Evolutionary conservation across 2,888 invertebrate species (phyloP).

Genomic region (Tiliacea citrago): DNA sequence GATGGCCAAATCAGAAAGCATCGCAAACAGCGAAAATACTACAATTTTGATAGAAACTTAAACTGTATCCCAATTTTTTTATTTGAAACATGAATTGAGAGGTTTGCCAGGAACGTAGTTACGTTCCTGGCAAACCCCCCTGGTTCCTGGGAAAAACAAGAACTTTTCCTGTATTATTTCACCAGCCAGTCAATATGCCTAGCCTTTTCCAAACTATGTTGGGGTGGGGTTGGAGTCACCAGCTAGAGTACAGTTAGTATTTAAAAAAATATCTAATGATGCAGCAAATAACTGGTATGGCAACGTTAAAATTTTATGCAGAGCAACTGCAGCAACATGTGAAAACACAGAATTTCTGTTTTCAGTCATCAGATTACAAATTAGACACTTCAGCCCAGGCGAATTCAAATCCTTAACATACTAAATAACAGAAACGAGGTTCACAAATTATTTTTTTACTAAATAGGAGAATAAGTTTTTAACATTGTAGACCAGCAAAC

Average conservation of each 20-base stretch:
- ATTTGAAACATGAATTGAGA: too few relatives aligned
- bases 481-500: constrained; percentile 75
- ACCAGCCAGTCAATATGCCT: background rate
- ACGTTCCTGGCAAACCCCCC: too few relatives aligned
- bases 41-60: too few relatives aligned
- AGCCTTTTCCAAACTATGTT: too few relatives aligned
- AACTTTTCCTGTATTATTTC: background rate
- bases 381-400: constrained; percentile 19
- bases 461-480: constrained; percentile 73
- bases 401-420: constrained; percentile 21
- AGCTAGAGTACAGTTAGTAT: background rate
- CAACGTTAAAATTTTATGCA: background rate
- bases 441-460: constrained; percentile 75
- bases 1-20: background rate
- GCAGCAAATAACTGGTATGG: background rate
- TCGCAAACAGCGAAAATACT: background rate
- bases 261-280: background rate
- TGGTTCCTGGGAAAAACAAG: background rate
- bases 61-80: too few relatives aligned
- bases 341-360: background rate
- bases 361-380: constrained; percentile 1
- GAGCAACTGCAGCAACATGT: background rate
- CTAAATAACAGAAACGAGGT: constrained; percentile 42
- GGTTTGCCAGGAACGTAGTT: too few relatives aligned
- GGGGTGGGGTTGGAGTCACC: background rate